These are phyloP conservation scores for Euthynnus affinis DNA, from an alignment of 2,797 vertebrate genomes.

Conservation along the genomic window DNA sequence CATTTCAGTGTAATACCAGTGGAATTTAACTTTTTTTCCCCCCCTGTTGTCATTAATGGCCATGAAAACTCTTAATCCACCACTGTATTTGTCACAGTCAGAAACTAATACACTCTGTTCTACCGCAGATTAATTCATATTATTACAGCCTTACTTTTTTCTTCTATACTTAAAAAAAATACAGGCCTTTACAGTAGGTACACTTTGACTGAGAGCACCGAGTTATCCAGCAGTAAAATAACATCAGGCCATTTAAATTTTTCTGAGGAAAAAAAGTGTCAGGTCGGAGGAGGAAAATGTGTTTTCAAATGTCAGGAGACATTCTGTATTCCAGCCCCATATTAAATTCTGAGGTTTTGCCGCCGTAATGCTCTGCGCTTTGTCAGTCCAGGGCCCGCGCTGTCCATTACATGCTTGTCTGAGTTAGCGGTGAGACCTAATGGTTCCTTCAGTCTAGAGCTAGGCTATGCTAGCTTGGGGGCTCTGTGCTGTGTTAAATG, in stretches of 20 bases:
- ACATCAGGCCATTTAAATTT: conserved; percentile 38
- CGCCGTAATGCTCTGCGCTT: conserved; percentile 32
- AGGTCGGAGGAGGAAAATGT: conserved; percentile 23
- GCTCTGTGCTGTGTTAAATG: conserved; percentile 68
- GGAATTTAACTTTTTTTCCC: conserved; percentile 3
- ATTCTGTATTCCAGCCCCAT: conserved; percentile 19
- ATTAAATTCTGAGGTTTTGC: conserved; percentile 49
- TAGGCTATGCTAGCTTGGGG: conserved; percentile 52
- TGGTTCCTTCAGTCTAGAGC: conserved; percentile 51
- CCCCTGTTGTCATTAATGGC: conserved; percentile 20
- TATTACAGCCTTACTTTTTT: background rate
- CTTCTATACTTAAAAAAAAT: background rate
- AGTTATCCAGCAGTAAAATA: conserved; percentile 21
- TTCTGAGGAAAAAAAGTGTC: conserved; percentile 27
- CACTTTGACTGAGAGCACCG: background rate
- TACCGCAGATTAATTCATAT: background rate
- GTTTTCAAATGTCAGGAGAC: conserved; percentile 60
- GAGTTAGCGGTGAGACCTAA: conserved; percentile 55
- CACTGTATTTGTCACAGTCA: conserved; percentile 9
- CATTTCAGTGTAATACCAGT: background rate
- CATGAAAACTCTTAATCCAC: conserved; percentile 16
- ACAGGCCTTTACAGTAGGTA: background rate
- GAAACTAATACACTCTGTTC: conserved; percentile 44
- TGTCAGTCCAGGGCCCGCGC: conserved; percentile 19
- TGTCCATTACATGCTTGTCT: conserved; percentile 74